These are phyloP conservation scores for Tiliacea aurago DNA, from an alignment of 2,888 invertebrate species.

Conservation along the genomic window DNA sequence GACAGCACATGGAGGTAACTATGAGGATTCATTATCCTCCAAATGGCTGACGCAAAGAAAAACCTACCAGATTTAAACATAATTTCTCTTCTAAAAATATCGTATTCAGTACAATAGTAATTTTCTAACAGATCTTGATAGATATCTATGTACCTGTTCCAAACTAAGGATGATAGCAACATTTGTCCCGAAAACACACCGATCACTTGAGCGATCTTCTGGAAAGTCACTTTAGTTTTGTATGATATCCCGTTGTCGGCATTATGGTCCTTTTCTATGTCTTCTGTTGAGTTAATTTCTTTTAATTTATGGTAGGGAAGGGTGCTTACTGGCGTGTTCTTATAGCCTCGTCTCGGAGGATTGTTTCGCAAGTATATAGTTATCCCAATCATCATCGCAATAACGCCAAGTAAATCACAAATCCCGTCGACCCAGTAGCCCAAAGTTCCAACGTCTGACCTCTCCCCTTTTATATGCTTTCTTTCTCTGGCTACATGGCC, in stretches of 20 bases:
- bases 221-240: conserved; percentile 92
- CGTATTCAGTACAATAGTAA: conserved; percentile 81
- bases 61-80: conserved; percentile 94
- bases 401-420: conserved; percentile 94
- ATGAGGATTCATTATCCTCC: conserved; percentile 95
- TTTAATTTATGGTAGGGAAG: conserved; percentile 87
- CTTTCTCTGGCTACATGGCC: conserved; percentile 96
- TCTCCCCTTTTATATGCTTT: conserved; percentile 94
- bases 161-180: conserved; percentile 93
- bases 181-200: conserved; percentile 93
- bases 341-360: conserved; percentile 93
- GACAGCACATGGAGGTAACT: conserved; percentile 94
- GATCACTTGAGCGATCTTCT: conserved; percentile 92
- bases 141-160: conserved; percentile 96
- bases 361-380: conserved; percentile 93
- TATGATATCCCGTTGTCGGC: conserved; percentile 91
- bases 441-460: conserved; percentile 94
- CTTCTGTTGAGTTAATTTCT: conserved; percentile 84
- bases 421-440: conserved; percentile 96
- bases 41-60: conserved; percentile 93
- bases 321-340: conserved; percentile 91
- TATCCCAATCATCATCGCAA: conserved; percentile 93
- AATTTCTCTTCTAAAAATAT: conserved; percentile 87
- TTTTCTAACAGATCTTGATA: conserved; percentile 95
- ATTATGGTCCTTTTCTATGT: conserved; percentile 84